These are phyloP conservation scores for Cardiocondyla obscurior DNA, from an alignment of 1,140 invertebrate species.

Conservation along the genomic window DNA sequence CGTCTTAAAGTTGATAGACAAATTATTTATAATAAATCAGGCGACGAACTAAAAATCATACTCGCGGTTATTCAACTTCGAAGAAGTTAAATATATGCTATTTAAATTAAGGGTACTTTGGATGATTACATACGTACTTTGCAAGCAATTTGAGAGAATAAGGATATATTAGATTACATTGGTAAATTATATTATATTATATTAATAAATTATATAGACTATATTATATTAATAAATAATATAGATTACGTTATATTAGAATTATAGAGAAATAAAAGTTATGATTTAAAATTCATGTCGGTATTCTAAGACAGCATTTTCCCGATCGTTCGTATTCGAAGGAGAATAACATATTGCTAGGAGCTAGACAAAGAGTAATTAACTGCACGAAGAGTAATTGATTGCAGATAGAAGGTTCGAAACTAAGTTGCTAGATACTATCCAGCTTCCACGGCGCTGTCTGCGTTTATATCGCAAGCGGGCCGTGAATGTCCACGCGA, in stretches of 20 bases:
- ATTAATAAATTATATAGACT: not conserved
- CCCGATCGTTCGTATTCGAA: not conserved
- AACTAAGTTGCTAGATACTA: slow-evolving; percentile 27
- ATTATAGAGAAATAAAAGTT: not conserved
- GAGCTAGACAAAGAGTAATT: slow-evolving; percentile 58
- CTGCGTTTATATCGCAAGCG: not conserved
- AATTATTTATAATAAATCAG: not conserved
- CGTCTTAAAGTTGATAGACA: not conserved
- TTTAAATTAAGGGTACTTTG: not conserved
- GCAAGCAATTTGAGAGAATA: not conserved
- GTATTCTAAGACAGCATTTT: not conserved
- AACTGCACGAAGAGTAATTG: slow-evolving; percentile 53
- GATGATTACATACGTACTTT: not conserved
- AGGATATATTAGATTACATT: not conserved
- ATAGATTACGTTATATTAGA: not conserved
- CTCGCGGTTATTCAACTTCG: not conserved
- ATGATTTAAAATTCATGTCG: slow-evolving; percentile 14
- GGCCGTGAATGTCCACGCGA: slow-evolving; percentile 32
- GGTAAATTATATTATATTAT: not conserved
- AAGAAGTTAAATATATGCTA: not conserved
- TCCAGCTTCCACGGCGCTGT: slow-evolving; percentile 1
- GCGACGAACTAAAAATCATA: not conserved
- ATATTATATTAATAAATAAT: not conserved
- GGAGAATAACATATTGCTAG: slow-evolving; percentile 36
- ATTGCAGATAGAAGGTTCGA: slow-evolving; percentile 42